Base-by-base conservation (phyloP, 1,140 invertebrate genomes). In the Diabrotica undecimpunctata region DNA sequence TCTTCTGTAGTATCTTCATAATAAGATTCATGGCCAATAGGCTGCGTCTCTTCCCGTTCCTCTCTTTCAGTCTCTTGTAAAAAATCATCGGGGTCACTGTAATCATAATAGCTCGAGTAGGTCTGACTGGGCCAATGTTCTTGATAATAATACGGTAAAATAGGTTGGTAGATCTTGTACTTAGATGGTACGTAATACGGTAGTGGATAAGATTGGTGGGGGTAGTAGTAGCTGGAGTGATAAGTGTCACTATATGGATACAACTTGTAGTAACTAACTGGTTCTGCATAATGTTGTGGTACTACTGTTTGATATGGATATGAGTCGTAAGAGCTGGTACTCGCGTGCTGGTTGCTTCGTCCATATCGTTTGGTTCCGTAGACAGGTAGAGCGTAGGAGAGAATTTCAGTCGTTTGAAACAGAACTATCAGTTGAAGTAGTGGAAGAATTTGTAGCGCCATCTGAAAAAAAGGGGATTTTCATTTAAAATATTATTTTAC, bases 1-100 rank as follows among this genome's bases (percentile, higher is more conserved):
- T 75, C 69, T 39, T 72, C 72, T 8, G 66, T 64, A 13, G 84
- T 82, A 54, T 80, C 82, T 70, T 86, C 84, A 67, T 83, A 86
- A 79, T 83, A 84, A 5, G 83, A 84, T 70, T 87, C 85, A 68
- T 86, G 84, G 25, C 84, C 85, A 12, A 86, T 84, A 0, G 84
- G 84, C n/a, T 85, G 76, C 3, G 81, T 75, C 10, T 83, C 79
- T 59, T 79, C 77, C 9, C 82, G 66, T 77, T 79, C 69, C 61
- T 77, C 79, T 14, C 78, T 66, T 68, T 85, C 82, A 60, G 82
- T 81, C 66, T 84, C 81, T 55, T 80, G 78, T 9, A 77, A 54
- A 56, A 79, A 68, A 66, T 77, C 75, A 46, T 79, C 77, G 11
- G 81, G 79, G 14, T 81, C 81, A 1, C 55, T 53, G 65, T 83